Evolutionary conservation across 2,888 invertebrate species (phyloP).

Genomic region (Camponotus fellah): DNA sequence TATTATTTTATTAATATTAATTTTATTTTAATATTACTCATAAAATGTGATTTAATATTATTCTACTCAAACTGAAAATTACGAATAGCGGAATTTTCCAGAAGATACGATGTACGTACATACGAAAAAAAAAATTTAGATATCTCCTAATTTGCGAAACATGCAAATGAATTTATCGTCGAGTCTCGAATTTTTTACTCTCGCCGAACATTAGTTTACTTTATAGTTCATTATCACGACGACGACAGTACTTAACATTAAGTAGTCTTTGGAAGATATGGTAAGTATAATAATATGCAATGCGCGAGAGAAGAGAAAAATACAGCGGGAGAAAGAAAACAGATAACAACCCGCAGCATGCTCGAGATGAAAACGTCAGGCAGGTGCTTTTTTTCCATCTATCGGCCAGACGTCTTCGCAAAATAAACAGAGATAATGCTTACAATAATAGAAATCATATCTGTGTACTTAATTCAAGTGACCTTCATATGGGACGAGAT

Average conservation of each 20-base stretch:
- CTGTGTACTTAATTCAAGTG: constrained; percentile 8
- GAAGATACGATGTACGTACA: background rate
- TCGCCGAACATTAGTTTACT: background rate
- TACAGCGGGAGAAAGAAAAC: background rate
- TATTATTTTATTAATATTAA: too few relatives aligned
- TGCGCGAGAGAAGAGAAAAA: background rate
- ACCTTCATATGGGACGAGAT: background rate
- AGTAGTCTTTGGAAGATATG: background rate
- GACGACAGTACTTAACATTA: background rate
- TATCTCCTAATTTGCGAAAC: background rate
- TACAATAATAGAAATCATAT: background rate
- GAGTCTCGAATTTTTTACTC: background rate
- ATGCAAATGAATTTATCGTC: constrained; percentile 20
- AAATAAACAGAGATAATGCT: constrained; percentile 29
- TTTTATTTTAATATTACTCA: too few relatives aligned
- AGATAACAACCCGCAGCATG: background rate
- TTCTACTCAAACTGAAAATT: background rate
- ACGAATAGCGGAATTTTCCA: background rate
- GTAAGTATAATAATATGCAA: constrained; percentile 5
- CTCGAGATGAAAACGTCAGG: background rate
- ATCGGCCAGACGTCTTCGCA: constrained; percentile 24
- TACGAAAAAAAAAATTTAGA: background rate
- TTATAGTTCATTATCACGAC: background rate
- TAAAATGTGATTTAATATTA: background rate
- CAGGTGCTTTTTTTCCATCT: constrained; percentile 12